Evolutionary conservation across 2,113 vertebrate genomes (phyloP).

Genomic region (Eurystomus gularis): DNA sequence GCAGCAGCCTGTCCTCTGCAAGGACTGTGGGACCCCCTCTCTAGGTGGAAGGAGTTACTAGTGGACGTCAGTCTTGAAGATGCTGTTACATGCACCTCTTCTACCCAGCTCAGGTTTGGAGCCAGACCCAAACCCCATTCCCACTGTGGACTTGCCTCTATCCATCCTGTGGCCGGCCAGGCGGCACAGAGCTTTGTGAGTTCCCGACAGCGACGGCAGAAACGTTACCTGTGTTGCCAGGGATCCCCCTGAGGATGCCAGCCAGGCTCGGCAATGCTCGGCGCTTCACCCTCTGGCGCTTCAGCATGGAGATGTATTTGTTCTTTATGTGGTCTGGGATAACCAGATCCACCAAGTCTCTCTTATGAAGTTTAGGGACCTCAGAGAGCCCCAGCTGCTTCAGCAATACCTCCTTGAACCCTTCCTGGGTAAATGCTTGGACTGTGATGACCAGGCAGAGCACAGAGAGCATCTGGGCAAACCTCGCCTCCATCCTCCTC

Average conservation of each 20-base stretch:
- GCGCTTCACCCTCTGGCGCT: slow-evolving; percentile 82
- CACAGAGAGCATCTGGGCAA: slow-evolving; percentile 54
- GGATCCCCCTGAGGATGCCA: slow-evolving; percentile 85
- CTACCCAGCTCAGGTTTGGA: not conserved
- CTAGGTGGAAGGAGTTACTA: not conserved
- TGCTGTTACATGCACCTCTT: not conserved
- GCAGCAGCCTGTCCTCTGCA: not conserved
- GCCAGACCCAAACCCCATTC: not conserved
- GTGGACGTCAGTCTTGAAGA: not conserved
- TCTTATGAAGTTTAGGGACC: slow-evolving; percentile 80
- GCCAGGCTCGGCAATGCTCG: slow-evolving; percentile 86
- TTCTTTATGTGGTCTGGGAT: slow-evolving; percentile 83
- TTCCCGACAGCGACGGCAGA: not conserved
- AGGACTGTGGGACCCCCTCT: not conserved
- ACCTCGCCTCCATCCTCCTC: slow-evolving; percentile 25
- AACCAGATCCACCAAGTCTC: slow-evolving; percentile 83
- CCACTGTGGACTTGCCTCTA: not conserved
- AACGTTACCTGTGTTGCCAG: slow-evolving; percentile 82
- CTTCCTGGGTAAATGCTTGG: slow-evolving; percentile 76
- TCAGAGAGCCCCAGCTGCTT: slow-evolving; percentile 82
- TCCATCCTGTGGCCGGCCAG: fast-evolving
- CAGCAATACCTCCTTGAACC: slow-evolving; percentile 82
- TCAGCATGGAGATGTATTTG: slow-evolving; percentile 87
- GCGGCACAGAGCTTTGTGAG: not conserved
- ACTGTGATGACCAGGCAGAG: slow-evolving; percentile 16